Evolutionary conservation across 2,797 vertebrate genomes (phyloP), one percentile per base, ranked within the genome.

Genomic region (Pachyuromys duprasi): DNA sequence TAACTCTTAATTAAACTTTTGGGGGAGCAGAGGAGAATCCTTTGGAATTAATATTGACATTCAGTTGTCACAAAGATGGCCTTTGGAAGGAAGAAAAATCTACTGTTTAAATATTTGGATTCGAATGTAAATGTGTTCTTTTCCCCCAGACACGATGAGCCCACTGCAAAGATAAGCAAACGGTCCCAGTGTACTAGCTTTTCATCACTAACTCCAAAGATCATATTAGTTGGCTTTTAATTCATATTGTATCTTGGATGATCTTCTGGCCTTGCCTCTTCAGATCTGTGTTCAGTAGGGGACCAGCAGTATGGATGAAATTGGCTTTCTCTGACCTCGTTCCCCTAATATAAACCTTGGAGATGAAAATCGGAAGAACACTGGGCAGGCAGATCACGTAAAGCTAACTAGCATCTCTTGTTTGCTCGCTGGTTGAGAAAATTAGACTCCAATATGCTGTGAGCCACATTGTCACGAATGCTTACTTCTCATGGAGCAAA

Each of bases 1-100:
- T 18, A 92, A 62, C 57, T 96, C 60, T 83, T 97, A 91, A 91
- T 96, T 96, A 96, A 96, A 94, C 53, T 96, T 97, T 95, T 93
- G 28, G 62, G 63, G 74, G 28, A 92, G 11, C n/a, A 81, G 62
- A 86, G 15, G 42, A 90, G 67, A 78, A 74, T 93, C 24, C 92
- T 94, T 96, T 78, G 11, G 5, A 96, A 83, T 92, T 94, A 91
- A 91, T 94, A 93, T 86, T 90, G 91, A 91, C 78, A 79, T 74
- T 86, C 70, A n/a, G 57, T 91, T 91, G 24, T 74, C 17, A 84
- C 15, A 36, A 84, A 86, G 57, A 94, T 92, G 62, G 86, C 8
- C 49, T 24, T 67, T 60, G 14, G 67, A 89, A 91, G 42, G 49
- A 75, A 70, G 49, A 42, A n/a, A 88, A 88, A 4, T 45, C 62